These are phyloP conservation scores for Etheostoma nigrum DNA, from an alignment of 2,797 vertebrate species.

Conservation along the genomic window DNA sequence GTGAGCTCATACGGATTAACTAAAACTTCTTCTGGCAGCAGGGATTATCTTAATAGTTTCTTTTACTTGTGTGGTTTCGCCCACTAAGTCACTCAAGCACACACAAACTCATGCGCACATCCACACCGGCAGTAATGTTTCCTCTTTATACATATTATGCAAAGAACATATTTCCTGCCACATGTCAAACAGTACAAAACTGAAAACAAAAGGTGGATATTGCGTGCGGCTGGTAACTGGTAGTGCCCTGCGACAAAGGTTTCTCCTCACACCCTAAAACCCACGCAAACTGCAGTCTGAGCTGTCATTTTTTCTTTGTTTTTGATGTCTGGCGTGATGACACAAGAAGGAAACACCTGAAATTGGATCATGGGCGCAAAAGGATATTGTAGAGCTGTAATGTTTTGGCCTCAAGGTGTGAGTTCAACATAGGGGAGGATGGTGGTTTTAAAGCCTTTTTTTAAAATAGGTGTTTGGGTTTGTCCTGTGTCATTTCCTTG, in stretches of 20 bases:
- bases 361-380: slow-evolving; percentile 49
- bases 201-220: slow-evolving; percentile 88
- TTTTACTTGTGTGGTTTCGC: slow-evolving; percentile 35
- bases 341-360: slow-evolving; percentile 63
- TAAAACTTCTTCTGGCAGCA: slow-evolving; percentile 32
- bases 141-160: slow-evolving; percentile 70
- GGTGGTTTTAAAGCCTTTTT: slow-evolving; percentile 22
- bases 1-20: slow-evolving; percentile 71
- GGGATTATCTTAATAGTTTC: slow-evolving; percentile 36
- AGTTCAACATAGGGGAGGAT: slow-evolving; percentile 27
- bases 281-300: slow-evolving; percentile 33
- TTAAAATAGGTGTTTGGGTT: slow-evolving; percentile 39
- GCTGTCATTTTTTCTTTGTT: slow-evolving; percentile 45
- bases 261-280: slow-evolving; percentile 69
- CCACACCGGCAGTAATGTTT: slow-evolving; percentile 57
- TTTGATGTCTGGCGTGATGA: slow-evolving; percentile 47
- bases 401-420: slow-evolving; percentile 13
- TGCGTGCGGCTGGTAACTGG: slow-evolving; percentile 65
- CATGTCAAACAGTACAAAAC: slow-evolving; percentile 70
- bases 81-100: slow-evolving; percentile 16
- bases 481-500: slow-evolving; percentile 57
- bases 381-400: slow-evolving; percentile 26
- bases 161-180: slow-evolving; percentile 78
- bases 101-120: slow-evolving; percentile 3
- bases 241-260: slow-evolving; percentile 59